phyloP scores from a whole-genome alignment of 2,797 vertebrate species.

The Protosalanx chinensis region DNA sequence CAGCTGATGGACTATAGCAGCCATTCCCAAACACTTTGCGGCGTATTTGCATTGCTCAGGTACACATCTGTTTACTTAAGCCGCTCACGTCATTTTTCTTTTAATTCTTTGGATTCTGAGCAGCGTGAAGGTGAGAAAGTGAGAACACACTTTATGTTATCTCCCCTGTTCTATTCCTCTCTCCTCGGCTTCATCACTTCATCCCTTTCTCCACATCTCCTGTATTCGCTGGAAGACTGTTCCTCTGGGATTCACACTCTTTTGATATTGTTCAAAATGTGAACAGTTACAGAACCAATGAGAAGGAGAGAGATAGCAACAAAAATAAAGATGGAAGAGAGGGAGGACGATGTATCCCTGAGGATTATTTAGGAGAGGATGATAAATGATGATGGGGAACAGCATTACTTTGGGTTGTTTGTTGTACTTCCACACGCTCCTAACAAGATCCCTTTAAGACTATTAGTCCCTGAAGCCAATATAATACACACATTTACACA shows the following conservation, averaged over 20 bases:
- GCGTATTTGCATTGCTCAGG: too few relatives aligned
- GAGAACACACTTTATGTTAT: background rate
- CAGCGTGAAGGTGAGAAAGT: too few relatives aligned
- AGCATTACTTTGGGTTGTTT: conserved; percentile 8
- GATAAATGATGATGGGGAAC: background rate
- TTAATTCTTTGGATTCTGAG: too few relatives aligned
- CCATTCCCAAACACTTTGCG: too few relatives aligned
- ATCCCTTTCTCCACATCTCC: conserved; percentile 17
- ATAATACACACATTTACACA: background rate
- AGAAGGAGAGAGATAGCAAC: background rate
- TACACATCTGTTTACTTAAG: too few relatives aligned
- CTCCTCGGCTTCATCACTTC: conserved; percentile 3
- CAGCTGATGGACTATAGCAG: too few relatives aligned
- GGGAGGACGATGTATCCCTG: background rate
- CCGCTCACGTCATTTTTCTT: too few relatives aligned
- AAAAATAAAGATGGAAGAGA: background rate
- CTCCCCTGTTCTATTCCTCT: conserved; percentile 22
- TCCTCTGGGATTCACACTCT: conserved; percentile 25
- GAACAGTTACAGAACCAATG: conserved; percentile 13
- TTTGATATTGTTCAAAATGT: conserved; percentile 31
- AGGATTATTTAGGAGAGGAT: conserved; percentile 5
- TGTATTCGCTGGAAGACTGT: conserved; percentile 20
- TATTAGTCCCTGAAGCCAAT: background rate
- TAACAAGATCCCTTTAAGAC: background rate
- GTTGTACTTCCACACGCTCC: background rate